Evolutionary conservation across 2,113 vertebrate species (phyloP).

Genomic region (Podarcis cretensis): DNA sequence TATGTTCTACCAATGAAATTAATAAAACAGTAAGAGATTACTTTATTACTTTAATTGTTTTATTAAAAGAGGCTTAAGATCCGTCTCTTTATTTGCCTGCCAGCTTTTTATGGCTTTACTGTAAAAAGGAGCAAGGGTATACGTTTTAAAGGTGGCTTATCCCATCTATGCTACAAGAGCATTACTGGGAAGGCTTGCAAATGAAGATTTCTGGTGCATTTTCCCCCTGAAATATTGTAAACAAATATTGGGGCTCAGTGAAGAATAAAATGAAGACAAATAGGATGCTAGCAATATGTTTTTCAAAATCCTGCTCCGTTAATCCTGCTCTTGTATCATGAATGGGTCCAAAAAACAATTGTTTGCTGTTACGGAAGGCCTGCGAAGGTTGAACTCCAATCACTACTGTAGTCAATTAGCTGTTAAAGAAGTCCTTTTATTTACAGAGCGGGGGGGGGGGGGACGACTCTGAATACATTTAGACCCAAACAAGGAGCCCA

Average conservation of each 20-base stretch:
- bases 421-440: background rate
- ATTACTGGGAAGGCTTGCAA: rapidly evolving
- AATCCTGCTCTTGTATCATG: background rate
- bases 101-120: background rate
- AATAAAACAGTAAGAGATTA: slow-evolving; percentile 6
- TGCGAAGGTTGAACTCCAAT: background rate
- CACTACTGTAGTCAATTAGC: background rate
- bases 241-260: rapidly evolving
- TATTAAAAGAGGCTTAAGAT: slow-evolving; percentile 26
- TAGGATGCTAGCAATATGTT: background rate
- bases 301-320: background rate
- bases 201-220: background rate
- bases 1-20: slow-evolving; percentile 27
- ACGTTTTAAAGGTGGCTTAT: background rate
- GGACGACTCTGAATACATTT: background rate
- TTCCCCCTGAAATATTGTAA: background rate
- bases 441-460: background rate
- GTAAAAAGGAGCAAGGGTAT: background rate
- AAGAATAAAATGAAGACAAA: rapidly evolving
- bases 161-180: no score
- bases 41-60: slow-evolving; percentile 28
- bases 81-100: background rate
- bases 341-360: background rate
- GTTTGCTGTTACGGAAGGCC: rapidly evolving
- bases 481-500: background rate